Conservation (phyloP, 23 tunicate species). For the Ciona savignyi region DNA sequence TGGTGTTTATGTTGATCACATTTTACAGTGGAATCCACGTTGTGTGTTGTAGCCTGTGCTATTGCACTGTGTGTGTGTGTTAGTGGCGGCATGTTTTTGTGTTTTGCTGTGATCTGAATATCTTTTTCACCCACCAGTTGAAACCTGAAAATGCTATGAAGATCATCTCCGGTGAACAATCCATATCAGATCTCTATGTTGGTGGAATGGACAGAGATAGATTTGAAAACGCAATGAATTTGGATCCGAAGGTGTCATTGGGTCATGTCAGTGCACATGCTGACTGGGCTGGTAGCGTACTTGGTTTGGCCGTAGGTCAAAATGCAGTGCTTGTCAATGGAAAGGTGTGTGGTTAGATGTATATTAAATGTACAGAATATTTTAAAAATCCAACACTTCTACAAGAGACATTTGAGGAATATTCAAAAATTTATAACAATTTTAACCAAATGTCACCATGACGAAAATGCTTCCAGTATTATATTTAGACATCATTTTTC, state of each 20-base stretch:
- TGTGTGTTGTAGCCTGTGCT: slow-evolving; percentile 46
- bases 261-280: slow-evolving; percentile 45
- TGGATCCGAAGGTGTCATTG: slow-evolving; percentile 11
- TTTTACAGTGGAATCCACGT: too few relatives aligned
- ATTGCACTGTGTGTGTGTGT: slow-evolving; percentile 8
- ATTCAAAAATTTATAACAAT: too few relatives aligned
- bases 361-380: too few relatives aligned
- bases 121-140: slow-evolving; percentile 15
- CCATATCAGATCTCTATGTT: slow-evolving; percentile 67
- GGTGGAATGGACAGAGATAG: slow-evolving; percentile 68
- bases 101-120: not conserved
- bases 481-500: too few relatives aligned
- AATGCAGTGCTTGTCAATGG: slow-evolving; percentile 77
- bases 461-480: too few relatives aligned
- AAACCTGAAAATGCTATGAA: slow-evolving; percentile 72
- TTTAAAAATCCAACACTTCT: too few relatives aligned
- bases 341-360: slow-evolving; percentile 53
- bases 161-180: slow-evolving; percentile 32
- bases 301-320: slow-evolving; percentile 56
- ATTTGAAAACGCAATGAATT: slow-evolving; percentile 40
- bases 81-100: too few relatives aligned
- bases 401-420: too few relatives aligned
- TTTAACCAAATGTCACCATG: too few relatives aligned
- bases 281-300: slow-evolving; percentile 30
- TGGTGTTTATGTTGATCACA: too few relatives aligned